Conservation (phyloP, 2,113 vertebrate genomes). For the Muscicapa adusta region DNA sequence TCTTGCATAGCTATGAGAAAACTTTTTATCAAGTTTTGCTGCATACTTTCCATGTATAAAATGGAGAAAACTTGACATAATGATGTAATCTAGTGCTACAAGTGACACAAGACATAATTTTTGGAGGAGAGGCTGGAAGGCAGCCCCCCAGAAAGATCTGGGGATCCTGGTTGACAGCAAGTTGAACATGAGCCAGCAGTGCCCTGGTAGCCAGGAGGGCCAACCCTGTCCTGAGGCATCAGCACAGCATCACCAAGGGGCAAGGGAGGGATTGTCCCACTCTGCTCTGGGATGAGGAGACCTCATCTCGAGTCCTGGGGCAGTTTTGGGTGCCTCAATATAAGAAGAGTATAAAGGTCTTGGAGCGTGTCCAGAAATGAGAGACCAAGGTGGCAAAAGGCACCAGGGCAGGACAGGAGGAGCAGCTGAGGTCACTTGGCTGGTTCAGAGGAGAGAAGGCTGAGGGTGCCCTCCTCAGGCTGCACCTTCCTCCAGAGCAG, state of each 20-base stretch:
- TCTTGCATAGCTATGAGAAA: not conserved
- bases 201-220: not conserved
- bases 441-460: not conserved
- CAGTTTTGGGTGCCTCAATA: accelerated
- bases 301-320: accelerated
- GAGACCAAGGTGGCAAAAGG: not conserved
- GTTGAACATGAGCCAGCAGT: accelerated
- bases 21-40: not conserved
- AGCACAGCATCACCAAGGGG: accelerated
- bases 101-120: not conserved
- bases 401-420: not conserved
- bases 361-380: not conserved
- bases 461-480: not conserved
- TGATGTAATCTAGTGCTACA: not conserved
- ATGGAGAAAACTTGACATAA: not conserved
- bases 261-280: not conserved
- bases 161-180: accelerated
- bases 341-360: not conserved
- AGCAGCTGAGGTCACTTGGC: accelerated
- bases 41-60: accelerated
- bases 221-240: accelerated
- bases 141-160: accelerated
- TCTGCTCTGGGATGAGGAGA: accelerated
- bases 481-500: not conserved
- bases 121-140: not conserved